A percentile compares a stretch with the other conserved stretches of the same genome.
These are phyloP conservation scores for Ganaspis sp. DNA, from an alignment of 1,140 invertebrate genomes.

Conservation along the genomic window DNA sequence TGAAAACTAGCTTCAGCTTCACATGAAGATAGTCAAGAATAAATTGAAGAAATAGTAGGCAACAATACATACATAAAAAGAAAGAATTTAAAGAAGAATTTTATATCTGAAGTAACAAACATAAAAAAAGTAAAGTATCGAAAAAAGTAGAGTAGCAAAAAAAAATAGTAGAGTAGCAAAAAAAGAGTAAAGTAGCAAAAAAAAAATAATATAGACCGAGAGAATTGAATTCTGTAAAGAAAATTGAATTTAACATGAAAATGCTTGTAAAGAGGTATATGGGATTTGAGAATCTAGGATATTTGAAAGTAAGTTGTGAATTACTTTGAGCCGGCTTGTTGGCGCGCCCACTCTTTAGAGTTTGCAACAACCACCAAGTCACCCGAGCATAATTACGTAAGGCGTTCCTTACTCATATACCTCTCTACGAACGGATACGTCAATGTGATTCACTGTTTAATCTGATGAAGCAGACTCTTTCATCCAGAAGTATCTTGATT, in stretches of 20 bases:
- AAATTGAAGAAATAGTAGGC: too few relatives aligned
- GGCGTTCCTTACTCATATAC: slow-evolving; percentile 53
- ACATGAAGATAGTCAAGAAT: too few relatives aligned
- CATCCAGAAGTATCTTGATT: slow-evolving; percentile 42
- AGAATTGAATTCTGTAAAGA: not conserved
- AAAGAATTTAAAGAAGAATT: too few relatives aligned
- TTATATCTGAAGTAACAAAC: not conserved
- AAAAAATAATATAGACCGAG: too few relatives aligned
- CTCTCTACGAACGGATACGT: slow-evolving; percentile 43
- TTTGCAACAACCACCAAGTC: slow-evolving; percentile 47
- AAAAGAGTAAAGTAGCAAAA: too few relatives aligned
- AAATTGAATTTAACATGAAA: not conserved
- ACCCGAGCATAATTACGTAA: slow-evolving; percentile 52
- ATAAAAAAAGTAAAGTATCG: too few relatives aligned
- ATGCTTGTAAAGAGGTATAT: not conserved
- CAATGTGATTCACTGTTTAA: slow-evolving; percentile 68
- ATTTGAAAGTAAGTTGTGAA: slow-evolving; percentile 27
- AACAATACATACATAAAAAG: too few relatives aligned
- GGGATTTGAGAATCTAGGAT: not conserved
- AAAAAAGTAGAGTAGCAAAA: too few relatives aligned
- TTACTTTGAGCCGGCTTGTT: slow-evolving; percentile 37
- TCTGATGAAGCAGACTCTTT: slow-evolving; percentile 53
- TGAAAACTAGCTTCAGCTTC: too few relatives aligned
- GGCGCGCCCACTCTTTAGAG: slow-evolving; percentile 49
- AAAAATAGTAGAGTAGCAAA: too few relatives aligned